Conservation (phyloP, 37 sponge, comb jelly and placozoan species). For the Diacarnus erythraeanus region DNA sequence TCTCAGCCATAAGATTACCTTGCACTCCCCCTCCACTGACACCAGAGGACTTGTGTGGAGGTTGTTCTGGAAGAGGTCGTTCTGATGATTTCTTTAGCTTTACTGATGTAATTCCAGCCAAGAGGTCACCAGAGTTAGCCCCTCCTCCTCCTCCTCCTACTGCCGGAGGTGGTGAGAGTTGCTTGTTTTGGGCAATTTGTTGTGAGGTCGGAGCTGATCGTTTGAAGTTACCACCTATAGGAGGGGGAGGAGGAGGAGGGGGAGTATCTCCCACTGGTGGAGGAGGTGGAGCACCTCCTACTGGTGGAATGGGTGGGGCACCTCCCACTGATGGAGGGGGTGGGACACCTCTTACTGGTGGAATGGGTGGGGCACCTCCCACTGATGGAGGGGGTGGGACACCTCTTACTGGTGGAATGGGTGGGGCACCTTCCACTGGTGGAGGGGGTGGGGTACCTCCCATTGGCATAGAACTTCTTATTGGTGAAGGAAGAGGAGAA, state of each 20-base stretch:
- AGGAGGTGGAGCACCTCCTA: constrained; percentile 3
- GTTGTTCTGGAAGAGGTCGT: neutral
- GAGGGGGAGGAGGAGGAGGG: constrained; percentile 29
- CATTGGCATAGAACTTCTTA: neutral
- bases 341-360: neutral
- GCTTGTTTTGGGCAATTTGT: neutral
- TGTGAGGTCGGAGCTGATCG: constrained; percentile 3
- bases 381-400: neutral
- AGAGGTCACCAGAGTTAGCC: constrained; percentile 23
- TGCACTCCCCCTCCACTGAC: neutral
- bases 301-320: neutral
- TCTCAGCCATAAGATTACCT: constrained; percentile 25
- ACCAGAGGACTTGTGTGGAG: neutral
- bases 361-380: neutral
- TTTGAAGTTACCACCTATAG: neutral
- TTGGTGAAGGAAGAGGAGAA: neutral
- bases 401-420: neutral
- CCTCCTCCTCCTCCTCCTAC: neutral
- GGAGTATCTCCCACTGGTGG: constrained; percentile 1
- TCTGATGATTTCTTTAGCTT: constrained; percentile 24
- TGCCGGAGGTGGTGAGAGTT: constrained; percentile 8
- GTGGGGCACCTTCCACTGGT: neutral
- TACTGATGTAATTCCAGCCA: constrained; percentile 15
- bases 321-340: neutral
- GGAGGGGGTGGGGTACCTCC: neutral